Percentiles rank a stretch among this genome's conserved stretches.
These are phyloP conservation scores for Sebastes trivittatus DNA, from an alignment of 2,797 vertebrate genomes.

Conservation along the genomic window DNA sequence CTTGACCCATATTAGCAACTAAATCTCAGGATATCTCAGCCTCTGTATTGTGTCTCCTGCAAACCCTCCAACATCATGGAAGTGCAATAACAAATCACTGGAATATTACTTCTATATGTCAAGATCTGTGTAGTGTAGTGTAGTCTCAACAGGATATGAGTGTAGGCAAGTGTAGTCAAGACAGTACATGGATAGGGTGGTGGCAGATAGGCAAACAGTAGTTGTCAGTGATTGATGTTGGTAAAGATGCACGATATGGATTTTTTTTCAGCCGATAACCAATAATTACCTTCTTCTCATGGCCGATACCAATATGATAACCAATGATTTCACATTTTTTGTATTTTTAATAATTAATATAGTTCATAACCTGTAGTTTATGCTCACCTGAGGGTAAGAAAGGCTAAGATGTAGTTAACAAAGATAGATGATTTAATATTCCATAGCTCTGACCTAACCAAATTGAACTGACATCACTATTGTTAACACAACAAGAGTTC, in stretches of 20 bases:
- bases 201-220: background rate
- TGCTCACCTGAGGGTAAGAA: no score
- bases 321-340: no score
- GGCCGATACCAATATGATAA: no score
- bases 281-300: no score
- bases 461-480: no score
- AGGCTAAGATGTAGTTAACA: background rate
- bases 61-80: background rate
- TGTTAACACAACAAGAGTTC: no score
- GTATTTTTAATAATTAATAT: no score
- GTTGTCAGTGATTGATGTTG: slow-evolving; percentile 26
- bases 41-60: background rate
- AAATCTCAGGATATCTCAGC: background rate
- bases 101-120: background rate
- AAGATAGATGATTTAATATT: no score
- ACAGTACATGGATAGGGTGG: background rate
- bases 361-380: no score
- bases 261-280: no score
- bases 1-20: no score
- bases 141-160: slow-evolving; percentile 9
- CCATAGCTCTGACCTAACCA: no score
- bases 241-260: background rate
- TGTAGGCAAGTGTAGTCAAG: background rate
- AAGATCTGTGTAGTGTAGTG: background rate
- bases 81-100: background rate